These are phyloP conservation scores for Lithosia quadra DNA, from an alignment of 2,888 invertebrate species.

Conservation along the genomic window DNA sequence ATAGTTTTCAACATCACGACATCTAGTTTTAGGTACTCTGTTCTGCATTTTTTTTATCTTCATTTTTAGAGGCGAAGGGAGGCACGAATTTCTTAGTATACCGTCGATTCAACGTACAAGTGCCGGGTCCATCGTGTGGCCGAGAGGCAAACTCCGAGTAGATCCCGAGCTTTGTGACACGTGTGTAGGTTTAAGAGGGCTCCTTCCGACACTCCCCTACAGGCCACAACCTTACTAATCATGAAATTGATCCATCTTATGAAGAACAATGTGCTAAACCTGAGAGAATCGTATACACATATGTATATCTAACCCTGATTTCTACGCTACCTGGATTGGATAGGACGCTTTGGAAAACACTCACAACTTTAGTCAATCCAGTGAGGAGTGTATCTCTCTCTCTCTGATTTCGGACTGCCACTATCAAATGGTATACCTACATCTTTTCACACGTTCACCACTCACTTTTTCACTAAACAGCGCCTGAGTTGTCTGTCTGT, in stretches of 20 bases:
- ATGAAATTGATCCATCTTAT: too few relatives aligned
- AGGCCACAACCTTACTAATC: too few relatives aligned
- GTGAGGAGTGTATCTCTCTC: not conserved
- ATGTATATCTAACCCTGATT: not conserved
- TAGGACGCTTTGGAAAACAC: not conserved
- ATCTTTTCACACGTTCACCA: not conserved
- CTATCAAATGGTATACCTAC: not conserved
- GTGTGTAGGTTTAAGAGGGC: too few relatives aligned
- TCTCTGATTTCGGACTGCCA: not conserved
- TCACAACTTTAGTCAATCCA: not conserved
- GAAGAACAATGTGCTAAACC: too few relatives aligned
- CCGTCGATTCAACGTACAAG: too few relatives aligned
- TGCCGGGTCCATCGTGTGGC: too few relatives aligned
- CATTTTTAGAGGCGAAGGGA: not conserved
- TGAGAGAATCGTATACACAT: too few relatives aligned
- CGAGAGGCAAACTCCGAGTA: too few relatives aligned
- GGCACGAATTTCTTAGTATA: too few relatives aligned
- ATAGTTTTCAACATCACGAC: slow-evolving; percentile 23
- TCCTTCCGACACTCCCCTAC: too few relatives aligned
- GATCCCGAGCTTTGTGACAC: too few relatives aligned
- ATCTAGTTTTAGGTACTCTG: slow-evolving; percentile 15
- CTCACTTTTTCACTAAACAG: not conserved
- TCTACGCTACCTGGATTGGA: not conserved
- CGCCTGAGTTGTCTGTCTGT: not conserved
- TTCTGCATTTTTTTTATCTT: not conserved